phyloP scores from a whole-genome alignment of 2,797 vertebrate species.

The Melanogrammus aeglefinus region DNA sequence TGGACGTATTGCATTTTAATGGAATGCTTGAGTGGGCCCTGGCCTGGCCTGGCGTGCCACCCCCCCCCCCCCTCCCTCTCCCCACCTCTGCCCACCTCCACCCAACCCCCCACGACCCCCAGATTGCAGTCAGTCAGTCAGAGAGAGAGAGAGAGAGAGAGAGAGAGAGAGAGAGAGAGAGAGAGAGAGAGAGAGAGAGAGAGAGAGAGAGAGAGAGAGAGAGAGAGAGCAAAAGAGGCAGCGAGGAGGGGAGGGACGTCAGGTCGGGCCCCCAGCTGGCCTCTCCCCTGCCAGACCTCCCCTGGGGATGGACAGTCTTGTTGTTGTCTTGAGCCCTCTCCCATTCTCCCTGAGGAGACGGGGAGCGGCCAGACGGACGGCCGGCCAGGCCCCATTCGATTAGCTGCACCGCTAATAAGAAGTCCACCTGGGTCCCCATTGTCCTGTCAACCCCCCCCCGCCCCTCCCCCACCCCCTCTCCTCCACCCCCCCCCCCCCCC shows the following conservation, averaged over 20 bases:
- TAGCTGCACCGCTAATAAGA: constrained; percentile 63
- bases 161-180: not conserved
- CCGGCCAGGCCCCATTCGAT: constrained; percentile 50
- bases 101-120: not conserved
- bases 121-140: not conserved
- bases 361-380: constrained; percentile 29
- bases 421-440: constrained; percentile 69
- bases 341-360: not conserved
- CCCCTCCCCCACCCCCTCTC: constrained; percentile 6
- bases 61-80: too few relatives aligned
- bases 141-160: not conserved
- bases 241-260: not conserved
- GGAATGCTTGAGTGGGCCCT: not conserved
- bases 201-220: not conserved
- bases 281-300: constrained; percentile 51
- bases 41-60: not conserved
- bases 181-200: not conserved
- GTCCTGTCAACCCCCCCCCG: constrained; percentile 26
- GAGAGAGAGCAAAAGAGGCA: not conserved
- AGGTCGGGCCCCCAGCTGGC: constrained; percentile 53
- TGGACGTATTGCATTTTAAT: not conserved
- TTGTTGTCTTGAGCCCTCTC: constrained; percentile 43
- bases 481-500: not conserved
- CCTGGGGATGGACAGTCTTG: not conserved
- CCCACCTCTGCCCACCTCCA: not conserved